Conservation (phyloP, 2,888 invertebrate genomes). For the Rhopalosiphum nymphaeae region DNA sequence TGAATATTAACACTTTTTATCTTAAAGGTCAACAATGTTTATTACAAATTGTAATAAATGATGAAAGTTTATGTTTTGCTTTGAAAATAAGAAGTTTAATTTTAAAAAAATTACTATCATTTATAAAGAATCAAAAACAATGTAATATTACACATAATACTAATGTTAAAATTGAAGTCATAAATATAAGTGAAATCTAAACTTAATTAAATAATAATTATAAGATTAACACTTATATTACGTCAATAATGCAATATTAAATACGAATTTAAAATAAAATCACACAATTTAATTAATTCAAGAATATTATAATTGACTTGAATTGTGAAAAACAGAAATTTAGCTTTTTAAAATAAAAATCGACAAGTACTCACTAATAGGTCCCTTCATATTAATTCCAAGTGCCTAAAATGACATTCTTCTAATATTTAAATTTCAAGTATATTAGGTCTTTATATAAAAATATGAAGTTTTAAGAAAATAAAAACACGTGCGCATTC, state of each 20-base stretch:
- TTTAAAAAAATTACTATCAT: not conserved
- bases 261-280: not conserved
- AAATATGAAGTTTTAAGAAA: not conserved
- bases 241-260: not conserved
- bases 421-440: not conserved
- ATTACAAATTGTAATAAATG: not conserved
- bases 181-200: no score
- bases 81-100: not conserved
- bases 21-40: not conserved
- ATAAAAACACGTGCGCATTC: conserved; percentile 54
- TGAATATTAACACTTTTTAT: not conserved
- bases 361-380: conserved; percentile 51
- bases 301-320: not conserved
- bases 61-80: not conserved
- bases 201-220: no score
- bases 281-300: not conserved
- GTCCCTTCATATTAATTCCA: conserved; percentile 52
- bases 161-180: no score
- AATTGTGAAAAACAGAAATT: not conserved
- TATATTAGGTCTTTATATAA: not conserved
- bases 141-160: not conserved
- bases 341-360: not conserved
- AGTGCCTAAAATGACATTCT: conserved; percentile 45
- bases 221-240: not conserved
- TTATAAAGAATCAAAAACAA: not conserved